These are phyloP conservation scores for Masticophis lateralis DNA, from an alignment of 2,797 vertebrate species.

Conservation along the genomic window DNA sequence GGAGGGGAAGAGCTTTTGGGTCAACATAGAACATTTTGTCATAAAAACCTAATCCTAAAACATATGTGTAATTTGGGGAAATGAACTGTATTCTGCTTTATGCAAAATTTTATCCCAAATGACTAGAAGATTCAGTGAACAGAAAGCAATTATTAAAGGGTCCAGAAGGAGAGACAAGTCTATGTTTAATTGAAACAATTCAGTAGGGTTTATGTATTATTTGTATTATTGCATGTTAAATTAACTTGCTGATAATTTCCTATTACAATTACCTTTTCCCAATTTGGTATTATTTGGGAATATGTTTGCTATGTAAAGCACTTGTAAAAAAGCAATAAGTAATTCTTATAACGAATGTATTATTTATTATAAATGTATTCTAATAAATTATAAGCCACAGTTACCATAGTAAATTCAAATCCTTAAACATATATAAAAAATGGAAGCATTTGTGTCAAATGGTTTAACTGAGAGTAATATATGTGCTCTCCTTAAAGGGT, in stretches of 20 bases:
- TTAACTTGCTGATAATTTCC: not conserved
- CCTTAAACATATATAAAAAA: not conserved
- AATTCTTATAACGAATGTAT: not conserved
- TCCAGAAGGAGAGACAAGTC: not conserved
- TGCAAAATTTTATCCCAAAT: not conserved
- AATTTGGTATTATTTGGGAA: not conserved
- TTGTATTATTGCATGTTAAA: constrained; percentile 9
- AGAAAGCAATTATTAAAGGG: not conserved
- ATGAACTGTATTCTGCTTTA: not conserved
- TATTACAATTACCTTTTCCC: not conserved
- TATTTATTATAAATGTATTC: not conserved
- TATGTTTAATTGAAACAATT: constrained; percentile 40
- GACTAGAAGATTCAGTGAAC: constrained; percentile 32
- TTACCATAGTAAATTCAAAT: not conserved
- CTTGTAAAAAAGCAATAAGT: not conserved
- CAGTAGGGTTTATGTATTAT: constrained; percentile 2
- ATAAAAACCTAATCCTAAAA: constrained; percentile 35
- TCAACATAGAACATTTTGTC: constrained; percentile 1
- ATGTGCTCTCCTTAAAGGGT: not conserved
- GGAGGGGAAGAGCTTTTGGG: not conserved
- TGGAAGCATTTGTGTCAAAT: not conserved
- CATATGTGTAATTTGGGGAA: constrained; percentile 29
- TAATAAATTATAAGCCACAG: not conserved
- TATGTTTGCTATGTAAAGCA: not conserved
- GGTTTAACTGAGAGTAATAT: not conserved